Conservation (phyloP, 2,888 invertebrate species). For the Loripinus fragilis region DNA sequence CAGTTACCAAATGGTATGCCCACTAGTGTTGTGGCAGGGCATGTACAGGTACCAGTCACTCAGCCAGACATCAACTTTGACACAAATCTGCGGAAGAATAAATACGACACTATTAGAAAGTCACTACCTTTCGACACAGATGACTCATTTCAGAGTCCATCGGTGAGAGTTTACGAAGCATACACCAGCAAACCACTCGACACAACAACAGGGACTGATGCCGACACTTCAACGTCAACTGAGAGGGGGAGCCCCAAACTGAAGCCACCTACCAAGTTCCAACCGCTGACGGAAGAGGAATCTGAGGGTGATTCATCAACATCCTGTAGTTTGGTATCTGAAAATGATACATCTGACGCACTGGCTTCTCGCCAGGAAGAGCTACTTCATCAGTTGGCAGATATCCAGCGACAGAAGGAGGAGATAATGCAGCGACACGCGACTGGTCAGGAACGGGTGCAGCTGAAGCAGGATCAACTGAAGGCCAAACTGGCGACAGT, state of each 20-base stretch:
- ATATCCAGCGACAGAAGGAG: conserved; percentile 75
- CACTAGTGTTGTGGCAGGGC: conserved; percentile 21
- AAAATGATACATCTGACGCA: conserved; percentile 48
- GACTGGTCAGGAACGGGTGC: conserved; percentile 65
- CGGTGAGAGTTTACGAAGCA: conserved; percentile 48
- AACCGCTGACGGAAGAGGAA: conserved; percentile 37
- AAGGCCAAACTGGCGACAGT: conserved; percentile 51
- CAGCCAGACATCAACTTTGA: conserved; percentile 42
- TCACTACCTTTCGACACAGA: conserved; percentile 73
- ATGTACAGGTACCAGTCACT: conserved; percentile 22
- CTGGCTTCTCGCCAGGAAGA: conserved; percentile 68
- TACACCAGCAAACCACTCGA: conserved; percentile 47
- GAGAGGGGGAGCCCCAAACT: conserved; percentile 72
- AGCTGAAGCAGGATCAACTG: conserved; percentile 60
- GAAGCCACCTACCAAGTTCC: conserved; percentile 17
- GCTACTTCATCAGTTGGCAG: conserved; percentile 67
- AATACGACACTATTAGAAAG: conserved; percentile 67
- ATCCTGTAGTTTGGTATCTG: conserved; percentile 53
- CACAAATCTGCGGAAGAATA: conserved; percentile 52
- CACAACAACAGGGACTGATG: conserved; percentile 59
- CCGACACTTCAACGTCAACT: conserved; percentile 62
- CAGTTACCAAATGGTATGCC: conserved; percentile 9
- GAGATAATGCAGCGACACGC: conserved; percentile 68
- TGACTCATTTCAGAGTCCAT: conserved; percentile 61
- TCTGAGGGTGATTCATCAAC: conserved; percentile 60